Conservation (phyloP, 1,140 invertebrate genomes). For the Drosophila teissieri region DNA sequence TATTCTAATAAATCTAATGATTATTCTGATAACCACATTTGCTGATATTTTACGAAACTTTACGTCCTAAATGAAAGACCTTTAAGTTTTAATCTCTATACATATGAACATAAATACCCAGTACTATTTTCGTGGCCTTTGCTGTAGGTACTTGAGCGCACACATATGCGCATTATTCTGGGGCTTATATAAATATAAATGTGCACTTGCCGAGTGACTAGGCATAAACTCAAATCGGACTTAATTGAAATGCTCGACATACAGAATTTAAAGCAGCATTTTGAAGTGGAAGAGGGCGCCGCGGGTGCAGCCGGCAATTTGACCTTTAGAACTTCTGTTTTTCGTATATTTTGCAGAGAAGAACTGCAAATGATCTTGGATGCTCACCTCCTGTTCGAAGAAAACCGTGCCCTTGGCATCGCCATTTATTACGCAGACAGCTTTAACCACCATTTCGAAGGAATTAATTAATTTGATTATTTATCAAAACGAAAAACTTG, state of each 20-base stretch:
- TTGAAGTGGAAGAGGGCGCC: not conserved
- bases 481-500: constrained; percentile 9
- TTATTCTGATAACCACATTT: not conserved
- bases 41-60: not conserved
- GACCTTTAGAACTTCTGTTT: constrained; percentile 54
- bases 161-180: constrained; percentile 19
- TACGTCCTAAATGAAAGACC: too few relatives aligned
- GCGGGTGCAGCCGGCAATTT: constrained; percentile 48
- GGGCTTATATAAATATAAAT: constrained; percentile 76
- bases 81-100: not conserved
- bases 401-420: constrained; percentile 92
- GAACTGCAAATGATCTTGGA: not conserved
- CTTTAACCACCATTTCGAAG: constrained; percentile 87
- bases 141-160: constrained; percentile 1
- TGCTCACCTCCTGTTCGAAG: constrained; percentile 90
- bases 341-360: not conserved
- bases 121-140: not conserved
- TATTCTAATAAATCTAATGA: not conserved
- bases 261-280: constrained; percentile 19
- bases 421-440: constrained; percentile 93
- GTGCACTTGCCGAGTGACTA: constrained; percentile 54
- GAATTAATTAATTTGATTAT: constrained; percentile 9
- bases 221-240: constrained; percentile 36
- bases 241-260: constrained; percentile 41
- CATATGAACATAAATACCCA: not conserved